Percentiles rank a stretch among this genome's conserved stretches.
These are phyloP conservation scores for Lates calcarifer DNA, from an alignment of 2,113 vertebrate genomes.

Conservation along the genomic window DNA sequence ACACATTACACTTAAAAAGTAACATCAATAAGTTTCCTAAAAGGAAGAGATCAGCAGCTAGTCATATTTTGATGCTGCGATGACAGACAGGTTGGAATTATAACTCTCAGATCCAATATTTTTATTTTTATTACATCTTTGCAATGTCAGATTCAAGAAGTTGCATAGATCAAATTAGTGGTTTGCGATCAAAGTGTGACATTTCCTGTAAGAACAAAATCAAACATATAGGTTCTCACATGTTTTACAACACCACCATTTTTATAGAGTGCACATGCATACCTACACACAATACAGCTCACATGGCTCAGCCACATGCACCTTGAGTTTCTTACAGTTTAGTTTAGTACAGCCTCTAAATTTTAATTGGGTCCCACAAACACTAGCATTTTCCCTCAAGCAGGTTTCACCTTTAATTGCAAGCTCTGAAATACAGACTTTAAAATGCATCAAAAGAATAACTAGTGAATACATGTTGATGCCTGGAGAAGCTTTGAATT, in stretches of 20 bases:
- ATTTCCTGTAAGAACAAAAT: neutral
- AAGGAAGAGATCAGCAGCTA: too few species aligned
- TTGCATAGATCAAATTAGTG: neutral
- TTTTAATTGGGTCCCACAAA: conserved; percentile 71
- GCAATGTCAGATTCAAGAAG: neutral
- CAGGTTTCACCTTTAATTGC: conserved; percentile 68
- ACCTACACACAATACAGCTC: neutral
- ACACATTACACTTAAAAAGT: too few species aligned
- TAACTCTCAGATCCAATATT: too few species aligned
- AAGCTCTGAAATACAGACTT: conserved; percentile 51
- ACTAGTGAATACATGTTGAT: conserved; percentile 51
- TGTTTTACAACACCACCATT: neutral
- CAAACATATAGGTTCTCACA: neutral
- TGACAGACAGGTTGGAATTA: too few species aligned
- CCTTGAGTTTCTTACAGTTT: conserved; percentile 26
- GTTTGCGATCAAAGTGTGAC: neutral
- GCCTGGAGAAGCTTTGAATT: conserved; percentile 45
- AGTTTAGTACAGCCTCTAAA: conserved; percentile 19
- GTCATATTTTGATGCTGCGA: neutral
- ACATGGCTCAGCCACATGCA: neutral
- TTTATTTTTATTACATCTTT: neutral
- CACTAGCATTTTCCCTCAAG: conserved; percentile 43
- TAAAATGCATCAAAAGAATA: conserved; percentile 76
- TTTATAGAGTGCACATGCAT: neutral
- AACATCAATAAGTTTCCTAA: too few species aligned